Conservation (phyloP, 2,797 vertebrate genomes). For the Gallinago stenura region DNA sequence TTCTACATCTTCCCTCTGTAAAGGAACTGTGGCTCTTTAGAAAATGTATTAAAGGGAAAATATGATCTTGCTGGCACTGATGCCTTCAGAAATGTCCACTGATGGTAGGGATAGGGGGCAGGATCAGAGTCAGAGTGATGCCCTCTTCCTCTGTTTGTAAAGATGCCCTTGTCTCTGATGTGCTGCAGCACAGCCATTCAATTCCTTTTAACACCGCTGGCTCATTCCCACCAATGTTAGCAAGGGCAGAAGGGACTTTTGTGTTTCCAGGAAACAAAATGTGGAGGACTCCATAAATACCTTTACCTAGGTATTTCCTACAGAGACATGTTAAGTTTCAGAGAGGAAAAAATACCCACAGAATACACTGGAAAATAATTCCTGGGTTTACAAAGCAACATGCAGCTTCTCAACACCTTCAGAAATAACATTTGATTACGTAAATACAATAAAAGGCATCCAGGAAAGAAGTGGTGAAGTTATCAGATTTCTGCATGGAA, state of each 20-base stretch:
- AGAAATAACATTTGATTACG: no score
- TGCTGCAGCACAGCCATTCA: neutral
- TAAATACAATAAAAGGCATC: neutral
- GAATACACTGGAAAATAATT: slow-evolving; percentile 46
- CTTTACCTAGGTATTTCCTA: neutral
- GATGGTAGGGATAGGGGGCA: neutral
- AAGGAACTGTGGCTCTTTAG: neutral
- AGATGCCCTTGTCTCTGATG: neutral
- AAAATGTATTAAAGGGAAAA: neutral
- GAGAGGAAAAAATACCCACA: neutral
- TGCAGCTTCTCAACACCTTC: neutral
- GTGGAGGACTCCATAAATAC: neutral
- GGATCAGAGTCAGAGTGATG: neutral
- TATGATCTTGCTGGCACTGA: neutral
- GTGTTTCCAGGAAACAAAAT: neutral
- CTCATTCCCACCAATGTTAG: neutral
- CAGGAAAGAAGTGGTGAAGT: neutral
- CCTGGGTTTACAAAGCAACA: slow-evolving; percentile 18
- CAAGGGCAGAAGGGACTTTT: neutral
- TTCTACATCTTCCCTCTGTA: neutral
- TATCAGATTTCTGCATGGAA: neutral
- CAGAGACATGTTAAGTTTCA: neutral
- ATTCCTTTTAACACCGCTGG: neutral
- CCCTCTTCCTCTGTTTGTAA: neutral
- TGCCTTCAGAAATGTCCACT: neutral